phyloP scores from a whole-genome alignment of 2,888 invertebrate genomes.

The Molorchus minor region DNA sequence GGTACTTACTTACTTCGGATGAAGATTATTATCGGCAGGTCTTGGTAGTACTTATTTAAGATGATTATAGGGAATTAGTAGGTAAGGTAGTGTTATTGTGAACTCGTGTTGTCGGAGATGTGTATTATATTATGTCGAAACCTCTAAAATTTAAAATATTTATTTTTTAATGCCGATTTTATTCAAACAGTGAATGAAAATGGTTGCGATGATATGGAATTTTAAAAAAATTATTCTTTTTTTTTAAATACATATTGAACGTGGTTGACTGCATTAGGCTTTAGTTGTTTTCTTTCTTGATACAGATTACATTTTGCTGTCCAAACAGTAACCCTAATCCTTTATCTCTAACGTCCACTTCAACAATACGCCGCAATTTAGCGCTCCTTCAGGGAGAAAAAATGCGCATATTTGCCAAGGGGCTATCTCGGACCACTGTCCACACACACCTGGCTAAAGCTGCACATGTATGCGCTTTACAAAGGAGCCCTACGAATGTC shows the following conservation, averaged over 20 bases:
- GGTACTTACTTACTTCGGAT: conserved; percentile 57
- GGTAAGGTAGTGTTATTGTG: conserved; percentile 32
- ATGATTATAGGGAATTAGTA: conserved; percentile 49
- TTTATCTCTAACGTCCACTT: conserved; percentile 5
- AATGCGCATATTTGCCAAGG: conserved; percentile 35
- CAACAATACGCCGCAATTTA: conserved; percentile 9
- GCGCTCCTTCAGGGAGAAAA: conserved; percentile 13
- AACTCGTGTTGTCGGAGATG: background rate
- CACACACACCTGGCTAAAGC: conserved; percentile 47
- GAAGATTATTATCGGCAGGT: conserved; percentile 53
- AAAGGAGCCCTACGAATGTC: conserved; percentile 58
- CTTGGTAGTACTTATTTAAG: conserved; percentile 56
- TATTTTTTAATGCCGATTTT: too few species aligned
- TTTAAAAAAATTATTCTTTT: too few species aligned
- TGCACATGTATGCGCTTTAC: conserved; percentile 45
- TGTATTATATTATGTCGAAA: too few species aligned
- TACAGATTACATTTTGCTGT: too few species aligned
- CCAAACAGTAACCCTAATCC: conserved; percentile 21
- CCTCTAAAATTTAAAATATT: too few species aligned
- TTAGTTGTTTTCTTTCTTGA: too few species aligned
- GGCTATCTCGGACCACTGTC: conserved; percentile 42
- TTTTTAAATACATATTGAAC: too few species aligned
- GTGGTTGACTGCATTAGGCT: too few species aligned
- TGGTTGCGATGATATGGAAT: too few species aligned
- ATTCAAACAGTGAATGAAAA: too few species aligned